These are phyloP conservation scores for Charadrius vociferus DNA, from an alignment of 2,113 vertebrate species.

Conservation along the genomic window DNA sequence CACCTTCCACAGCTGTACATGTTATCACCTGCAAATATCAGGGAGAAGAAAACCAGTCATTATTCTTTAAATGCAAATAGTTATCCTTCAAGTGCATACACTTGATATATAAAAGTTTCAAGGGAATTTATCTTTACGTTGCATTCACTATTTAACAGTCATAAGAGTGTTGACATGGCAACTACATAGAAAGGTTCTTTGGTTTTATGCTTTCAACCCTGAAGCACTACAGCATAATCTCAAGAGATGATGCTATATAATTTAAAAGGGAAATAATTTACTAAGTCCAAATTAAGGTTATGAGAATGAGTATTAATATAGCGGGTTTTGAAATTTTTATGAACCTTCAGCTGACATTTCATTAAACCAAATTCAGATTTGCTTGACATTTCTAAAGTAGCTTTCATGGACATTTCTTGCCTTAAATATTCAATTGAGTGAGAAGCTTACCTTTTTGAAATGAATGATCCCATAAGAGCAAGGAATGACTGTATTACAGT, in stretches of 20 bases:
- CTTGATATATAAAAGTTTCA: not conserved
- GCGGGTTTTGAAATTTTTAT: not conserved
- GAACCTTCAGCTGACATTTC: not conserved
- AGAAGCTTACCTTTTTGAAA: constrained; percentile 46
- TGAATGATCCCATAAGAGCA: not conserved
- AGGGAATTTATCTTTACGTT: not conserved
- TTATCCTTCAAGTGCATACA: not conserved
- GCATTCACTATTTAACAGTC: not conserved
- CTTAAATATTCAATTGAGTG: not conserved
- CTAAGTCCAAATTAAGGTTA: not conserved
- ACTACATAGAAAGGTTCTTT: not conserved
- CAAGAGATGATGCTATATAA: not conserved
- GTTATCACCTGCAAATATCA: constrained; percentile 88
- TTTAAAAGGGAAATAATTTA: not conserved
- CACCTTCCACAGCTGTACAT: constrained; percentile 99
- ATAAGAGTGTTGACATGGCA: not conserved
- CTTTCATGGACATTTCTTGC: not conserved
- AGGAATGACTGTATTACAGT: not conserved
- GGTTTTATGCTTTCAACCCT: not conserved
- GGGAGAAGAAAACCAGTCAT: constrained; percentile 1
- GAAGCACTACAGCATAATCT: not conserved
- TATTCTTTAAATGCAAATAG: not conserved
- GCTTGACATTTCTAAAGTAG: not conserved
- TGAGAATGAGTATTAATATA: not conserved
- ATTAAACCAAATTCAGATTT: not conserved